Base-by-base conservation (phyloP, 2,113 vertebrate genomes). In the Chamaea fasciata region DNA sequence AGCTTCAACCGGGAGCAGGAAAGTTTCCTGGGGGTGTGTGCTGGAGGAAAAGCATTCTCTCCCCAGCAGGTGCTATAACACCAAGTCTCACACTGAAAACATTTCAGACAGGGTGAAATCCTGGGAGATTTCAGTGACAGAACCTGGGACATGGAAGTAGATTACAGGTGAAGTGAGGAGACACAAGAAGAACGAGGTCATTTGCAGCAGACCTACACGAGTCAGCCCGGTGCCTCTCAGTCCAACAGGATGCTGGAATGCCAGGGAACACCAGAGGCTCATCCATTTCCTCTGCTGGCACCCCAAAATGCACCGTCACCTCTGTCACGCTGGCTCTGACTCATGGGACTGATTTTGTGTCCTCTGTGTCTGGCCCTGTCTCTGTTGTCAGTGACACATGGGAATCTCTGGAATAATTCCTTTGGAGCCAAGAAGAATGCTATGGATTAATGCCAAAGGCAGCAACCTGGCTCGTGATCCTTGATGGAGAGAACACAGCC, bases 171-270 rank as follows among this genome's bases (percentile, higher is more conserved):
- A 33, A 46, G 15, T 4, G 41, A 82, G 89, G 75, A 50, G 50
- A 42, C 3, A 4, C 21, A 13, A 60, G 28, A 24, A 33, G 24
- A 39, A 20, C 1, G 5, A 83, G 41, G 49, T 28, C 0, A 0
- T 42, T 50, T 69, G 26, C 35, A 42, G 44, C 47, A 52, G 62
- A 46, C 1, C 13, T 28, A 41, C 55, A 15, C 4, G 7, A 15
- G 33, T 15, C 41, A 83, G 42, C 44, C 17, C 3, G 6, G 53
- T 35, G 22, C 20, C 57, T 20, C 0, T 22, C 73, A 39, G 55
- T 8, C 39, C 65, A 44, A 15, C n/a, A 5, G 1, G 12, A 20
- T 1, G 2, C 1, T 33, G 44, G 16, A 9, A 24, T 31, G 30
- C 8, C 27, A 20, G 35, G 28, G 28, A 33, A 18, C 30, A 56